phyloP scores from a whole-genome alignment of 2,113 vertebrate species.

The Gasterosteus aculeatus region DNA sequence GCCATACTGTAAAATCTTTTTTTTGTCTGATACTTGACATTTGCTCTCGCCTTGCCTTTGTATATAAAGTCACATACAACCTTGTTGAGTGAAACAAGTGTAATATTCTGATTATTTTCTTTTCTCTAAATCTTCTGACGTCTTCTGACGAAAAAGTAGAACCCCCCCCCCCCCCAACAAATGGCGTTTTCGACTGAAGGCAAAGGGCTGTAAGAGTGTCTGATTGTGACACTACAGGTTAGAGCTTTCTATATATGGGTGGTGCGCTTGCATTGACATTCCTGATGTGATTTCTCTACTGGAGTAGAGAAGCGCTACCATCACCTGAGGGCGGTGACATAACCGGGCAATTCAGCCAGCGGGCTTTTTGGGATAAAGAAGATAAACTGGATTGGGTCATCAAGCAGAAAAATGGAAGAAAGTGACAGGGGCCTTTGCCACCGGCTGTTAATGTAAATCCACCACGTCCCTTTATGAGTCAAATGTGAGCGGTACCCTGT shows the following conservation, averaged over 20 bases:
- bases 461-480: constrained; percentile 47
- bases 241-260: constrained; percentile 43
- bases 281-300: constrained; percentile 65
- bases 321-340: constrained; percentile 63
- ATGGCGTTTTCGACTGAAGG: constrained; percentile 4
- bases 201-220: constrained; percentile 37
- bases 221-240: constrained; percentile 59
- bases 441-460: constrained; percentile 61
- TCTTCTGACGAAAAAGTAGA: constrained; percentile 14
- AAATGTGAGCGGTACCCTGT: constrained; percentile 28
- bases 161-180: not conserved
- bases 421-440: constrained; percentile 64
- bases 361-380: constrained; percentile 58
- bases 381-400: constrained; percentile 67
- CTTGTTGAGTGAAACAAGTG: constrained; percentile 2
- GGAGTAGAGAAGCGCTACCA: constrained; percentile 47
- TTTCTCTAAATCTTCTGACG: constrained; percentile 4
- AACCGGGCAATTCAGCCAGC: constrained; percentile 52
- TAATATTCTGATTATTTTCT: not conserved
- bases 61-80: constrained; percentile 54
- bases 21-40: constrained; percentile 27
- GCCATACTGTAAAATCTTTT: not conserved
- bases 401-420: constrained; percentile 67
- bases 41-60: constrained; percentile 35
- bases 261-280: constrained; percentile 55